Evolutionary conservation across 2,797 vertebrate genomes (phyloP), one percentile per base, ranked within the genome.

Genomic region (Limnodromus scolopaceus): DNA sequence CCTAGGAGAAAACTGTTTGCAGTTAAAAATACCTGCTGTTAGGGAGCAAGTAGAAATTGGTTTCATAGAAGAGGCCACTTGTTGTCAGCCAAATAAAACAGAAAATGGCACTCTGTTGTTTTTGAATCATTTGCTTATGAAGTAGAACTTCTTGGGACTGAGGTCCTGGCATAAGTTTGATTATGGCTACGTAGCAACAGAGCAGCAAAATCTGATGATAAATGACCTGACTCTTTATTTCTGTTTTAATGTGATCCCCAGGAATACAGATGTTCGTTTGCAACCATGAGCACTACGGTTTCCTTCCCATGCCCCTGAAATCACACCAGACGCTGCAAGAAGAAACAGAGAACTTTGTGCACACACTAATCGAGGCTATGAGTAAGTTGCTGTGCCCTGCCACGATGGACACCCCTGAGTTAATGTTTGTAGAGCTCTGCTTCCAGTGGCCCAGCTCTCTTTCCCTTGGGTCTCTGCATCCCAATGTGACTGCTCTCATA

Each of bases 241-340:
- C 53, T 94, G 34, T 15, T 71, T 84, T 63, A 84, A 28, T 93
- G 69, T 89, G 54, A 36, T 80, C 72, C 94, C 24, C 97, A 99
- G 99, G 98, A 85, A 97, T 99, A 84, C 99, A 99, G 98, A 99
- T 99, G 99, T 98, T 99, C 71, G 93, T 99, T 93, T 99, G 99
- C 97, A 99, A 99, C 97, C 98, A 95, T 76, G 99, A 99, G 43
- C 99, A 99, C 97, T 99, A 99, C 1, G 99, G 99, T 20, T 99
- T 99, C 97, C 98, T 99, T 72, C 99, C 99, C 10, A 98, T 99
- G 87, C 99, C 99, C 22, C 98, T 99, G 89, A 99, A 99, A 95
- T 97, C 99, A 0, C 99, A 99, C 68, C 99, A 99, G 94, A 98
- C 91, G 0, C 97, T 99, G 55, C 98, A 99, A 15, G 99, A 99